Conservation (phyloP, 2,888 invertebrate genomes). For the Arge pagana region DNA sequence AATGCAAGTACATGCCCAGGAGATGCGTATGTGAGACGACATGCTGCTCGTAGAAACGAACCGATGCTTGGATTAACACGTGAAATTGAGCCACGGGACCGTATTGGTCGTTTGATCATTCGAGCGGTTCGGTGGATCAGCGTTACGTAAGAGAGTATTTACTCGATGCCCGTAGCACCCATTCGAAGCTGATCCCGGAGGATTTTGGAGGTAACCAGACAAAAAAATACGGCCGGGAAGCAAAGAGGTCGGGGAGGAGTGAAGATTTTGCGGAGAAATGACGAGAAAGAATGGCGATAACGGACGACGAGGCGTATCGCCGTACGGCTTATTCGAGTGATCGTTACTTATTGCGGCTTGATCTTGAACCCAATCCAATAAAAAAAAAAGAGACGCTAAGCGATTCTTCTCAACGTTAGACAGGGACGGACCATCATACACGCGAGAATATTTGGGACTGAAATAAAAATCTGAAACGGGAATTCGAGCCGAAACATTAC, state of each 20-base stretch:
- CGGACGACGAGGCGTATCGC: constrained; percentile 10
- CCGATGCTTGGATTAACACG: too few species aligned
- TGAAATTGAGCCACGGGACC: not conserved
- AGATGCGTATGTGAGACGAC: too few species aligned
- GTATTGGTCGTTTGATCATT: constrained; percentile 11
- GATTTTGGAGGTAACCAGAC: too few species aligned
- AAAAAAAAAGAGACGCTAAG: constrained; percentile 8
- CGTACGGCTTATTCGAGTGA: constrained; percentile 16
- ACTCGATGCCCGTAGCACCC: constrained; percentile 13
- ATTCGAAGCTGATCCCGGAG: constrained; percentile 12
- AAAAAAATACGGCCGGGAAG: not conserved
- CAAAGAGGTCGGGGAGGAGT: too few species aligned
- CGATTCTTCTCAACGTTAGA: constrained; percentile 16
- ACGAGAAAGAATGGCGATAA: constrained; percentile 11
- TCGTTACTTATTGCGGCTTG: constrained; percentile 17
- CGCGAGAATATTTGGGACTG: constrained; percentile 17
- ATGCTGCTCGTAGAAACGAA: too few species aligned
- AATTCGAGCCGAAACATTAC: constrained; percentile 33
- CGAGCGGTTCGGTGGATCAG: constrained; percentile 7
- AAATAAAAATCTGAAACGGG: constrained; percentile 17
- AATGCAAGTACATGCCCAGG: too few species aligned
- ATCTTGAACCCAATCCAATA: constrained; percentile 2
- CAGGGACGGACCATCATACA: constrained; percentile 10
- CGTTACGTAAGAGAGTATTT: constrained; percentile 12
- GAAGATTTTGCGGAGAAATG: too few species aligned